Base-by-base conservation (phyloP, 2,113 vertebrate genomes). In the Terrapene triunguis region DNA sequence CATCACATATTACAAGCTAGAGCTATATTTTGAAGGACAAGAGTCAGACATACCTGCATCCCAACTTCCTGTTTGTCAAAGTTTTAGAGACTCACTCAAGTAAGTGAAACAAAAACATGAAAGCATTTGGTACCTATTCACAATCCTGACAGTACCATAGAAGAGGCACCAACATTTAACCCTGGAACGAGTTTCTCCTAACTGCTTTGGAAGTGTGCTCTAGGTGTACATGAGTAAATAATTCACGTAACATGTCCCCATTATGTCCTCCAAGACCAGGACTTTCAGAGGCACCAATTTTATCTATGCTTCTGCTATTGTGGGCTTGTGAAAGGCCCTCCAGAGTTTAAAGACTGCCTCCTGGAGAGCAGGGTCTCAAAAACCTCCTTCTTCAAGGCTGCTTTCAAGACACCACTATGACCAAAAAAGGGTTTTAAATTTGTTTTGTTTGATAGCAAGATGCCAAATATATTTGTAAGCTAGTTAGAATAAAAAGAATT, bases 331-430 rank as follows among this genome's bases (percentile, higher is more conserved):
- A 14, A 82, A 38, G 29, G 51, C 8, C 2, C 29, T 1, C 21
- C 48, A 35, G 11, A 11, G 13, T 0, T 10, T 17, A 79, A 79
- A 12, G 29, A 53, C 19, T 35, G 10, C 3, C 55, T 55, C 42
- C 84, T 48, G 11, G 29, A 35, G 57, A 44, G 14, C 2, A 3
- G 0, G 4, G 59, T 3, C 29, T 38, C 78, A 19, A 0, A 24
- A 4, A 74, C 22, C 5, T 14, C 38, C 47, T 19, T 5, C 5
- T 25, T 57, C 65, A 76, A 72, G 84, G 29, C 27, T 27, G 12
- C 44, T 80, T 74, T 42, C 1, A 6, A 44, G 32, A 35, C 38
- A 2, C 2, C n/a, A 11, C 21, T 53, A 74, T n/a, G 13, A 21
- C 10, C 8, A 65, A 79, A 24, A 35, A 0, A 35, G 10, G 3